Evolutionary conservation across 2,113 vertebrate species (phyloP), one percentile per base, ranked within the genome.

Genomic region (Mugil cephalus): DNA sequence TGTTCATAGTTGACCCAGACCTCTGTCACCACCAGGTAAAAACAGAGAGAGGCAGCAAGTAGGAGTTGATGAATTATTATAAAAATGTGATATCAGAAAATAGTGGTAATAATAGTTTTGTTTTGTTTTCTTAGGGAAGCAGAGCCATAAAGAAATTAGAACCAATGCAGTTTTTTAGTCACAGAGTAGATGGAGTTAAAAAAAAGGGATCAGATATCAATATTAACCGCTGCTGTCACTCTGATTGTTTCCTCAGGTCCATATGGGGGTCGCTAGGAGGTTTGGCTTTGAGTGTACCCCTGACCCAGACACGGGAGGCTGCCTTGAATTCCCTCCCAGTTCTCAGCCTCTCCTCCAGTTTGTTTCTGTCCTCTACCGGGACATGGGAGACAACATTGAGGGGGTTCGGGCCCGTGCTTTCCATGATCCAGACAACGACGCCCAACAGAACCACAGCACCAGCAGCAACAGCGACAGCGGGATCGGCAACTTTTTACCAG

Each of bases 381-480:
- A 99, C 86, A 98, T 99, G 97, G 98, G 98, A 0, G 98, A 98
- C 82, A 83, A 96, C 78, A 98, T 99, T 0, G 98, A 98, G 74
- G 98, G 97, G 0, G 93, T 98, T 81, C 93, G 98, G 5, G 97
- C 96, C 0, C 95, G 98, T 9, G 98, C 98, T 36, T 97, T 98
- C 52, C 94, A 95, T 0, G 97, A 98, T 0, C 96, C 96, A 0
- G 98, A 99, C 42, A 93, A 90, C 0, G 97, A 99, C 12, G 95
- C 91, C 51, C 98, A 96, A 56, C 97, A 98, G 89, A 97, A 98
- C 86, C 94, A 97, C 53, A 99, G 97, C 76, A 97, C 96, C 21
- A 98, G 98, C 90, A 99, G 97, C 82, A 99, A 97, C 91, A 99
- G 98, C 1, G 98, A 99, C 34, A 99, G 98, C 0, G 98, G 98